A percentile compares a stretch with the other conserved stretches of the same genome.
phyloP scores from a whole-genome alignment of 2,888 invertebrate species.

The Drosophila quinaria region DNA sequence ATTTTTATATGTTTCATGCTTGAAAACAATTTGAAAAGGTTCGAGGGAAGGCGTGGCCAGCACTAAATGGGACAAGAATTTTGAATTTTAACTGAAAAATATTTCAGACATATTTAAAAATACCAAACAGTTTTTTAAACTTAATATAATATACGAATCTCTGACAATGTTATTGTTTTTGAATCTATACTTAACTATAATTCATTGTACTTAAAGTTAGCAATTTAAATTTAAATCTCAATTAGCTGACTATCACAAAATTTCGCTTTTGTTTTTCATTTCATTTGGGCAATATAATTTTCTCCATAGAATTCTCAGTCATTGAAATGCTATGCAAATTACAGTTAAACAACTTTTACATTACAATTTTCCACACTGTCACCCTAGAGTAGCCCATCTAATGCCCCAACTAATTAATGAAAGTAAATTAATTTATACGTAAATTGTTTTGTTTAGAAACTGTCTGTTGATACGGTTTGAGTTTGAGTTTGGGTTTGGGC shows the following conservation, averaged over 20 bases:
- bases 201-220: not conserved
- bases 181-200: not conserved
- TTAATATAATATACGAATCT: too few species aligned
- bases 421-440: constrained; percentile 84
- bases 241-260: constrained; percentile 9
- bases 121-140: not conserved
- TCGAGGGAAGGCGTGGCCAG: not conserved
- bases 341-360: constrained; percentile 58
- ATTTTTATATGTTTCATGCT: constrained; percentile 34
- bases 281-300: constrained; percentile 39
- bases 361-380: constrained; percentile 70
- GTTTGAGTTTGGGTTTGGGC: constrained; percentile 28
- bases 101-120: not conserved
- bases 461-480: constrained; percentile 43
- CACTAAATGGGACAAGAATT: not conserved
- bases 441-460: constrained; percentile 76
- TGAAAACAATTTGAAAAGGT: not conserved
- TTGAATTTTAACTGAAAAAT: not conserved
- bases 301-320: constrained; percentile 26
- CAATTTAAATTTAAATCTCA: not conserved
- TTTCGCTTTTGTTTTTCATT: constrained; percentile 35
- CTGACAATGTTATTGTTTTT: too few species aligned
- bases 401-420: constrained; percentile 83
- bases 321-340: constrained; percentile 66
- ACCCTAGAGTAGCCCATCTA: constrained; percentile 63